Base-by-base conservation (phyloP, 2,888 invertebrate genomes). In the Tenthredo mesomela region DNA sequence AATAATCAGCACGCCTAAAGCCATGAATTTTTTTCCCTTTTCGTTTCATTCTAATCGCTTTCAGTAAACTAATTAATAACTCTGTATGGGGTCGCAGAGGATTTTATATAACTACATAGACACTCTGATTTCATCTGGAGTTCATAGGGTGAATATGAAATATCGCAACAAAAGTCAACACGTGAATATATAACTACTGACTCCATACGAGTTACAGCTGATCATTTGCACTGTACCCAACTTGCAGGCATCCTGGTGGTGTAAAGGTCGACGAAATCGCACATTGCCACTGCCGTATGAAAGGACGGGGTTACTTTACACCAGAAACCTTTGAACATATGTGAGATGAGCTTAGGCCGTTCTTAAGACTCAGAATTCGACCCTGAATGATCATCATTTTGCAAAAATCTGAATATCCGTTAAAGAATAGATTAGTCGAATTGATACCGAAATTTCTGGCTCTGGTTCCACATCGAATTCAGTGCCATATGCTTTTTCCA, bases 261-360 rank as follows among this genome's bases (percentile, higher is more conserved):
- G 43, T 18, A 21, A 43, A 25, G 71, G 43, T 43, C 71, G 71
- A 43, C 43, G 21, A 4, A 73, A n/a, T 73, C 43, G 43, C n/a
- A 73, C 43, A 73, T 73, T 73, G 71, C 71, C 40, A 73, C 71
- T 25, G 71, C 40, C 71, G 43, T 21, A 73, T 73, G 71, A 21
- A 73, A 43, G 15, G 43, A 29, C 71, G n/a, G 6, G 43, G 43
- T 12, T 43, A 37, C 71, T 43, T 21, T 12, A 37, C 33, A 37
- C 70, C 7, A 37, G 70, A 70, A 37, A 37, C n/a, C 37, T 37
- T 70, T 6, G 43, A 73, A 10, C 71, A 15, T 25, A n/a, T 70
- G 70, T 40, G 40, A 73, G 43, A 43, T 43, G 71, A 43, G n/a
- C 21, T 73, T 21, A 73, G 9, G 71, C 21, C 43, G 40, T 43